Evolutionary conservation across 2,113 vertebrate species (phyloP).

Genomic region (Narcine bancroftii): DNA sequence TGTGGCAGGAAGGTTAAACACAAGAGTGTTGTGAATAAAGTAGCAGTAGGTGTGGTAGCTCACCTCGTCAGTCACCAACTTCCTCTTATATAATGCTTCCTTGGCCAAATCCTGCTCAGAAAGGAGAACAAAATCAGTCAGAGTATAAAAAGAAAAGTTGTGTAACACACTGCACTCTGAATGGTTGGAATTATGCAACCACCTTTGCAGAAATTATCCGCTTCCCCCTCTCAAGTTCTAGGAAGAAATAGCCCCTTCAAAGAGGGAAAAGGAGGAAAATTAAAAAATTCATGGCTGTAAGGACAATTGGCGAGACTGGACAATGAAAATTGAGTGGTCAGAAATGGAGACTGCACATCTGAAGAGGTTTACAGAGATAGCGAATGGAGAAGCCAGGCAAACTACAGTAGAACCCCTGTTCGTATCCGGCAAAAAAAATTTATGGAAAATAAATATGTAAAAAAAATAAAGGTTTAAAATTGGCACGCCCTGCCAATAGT

Average conservation of each 20-base stretch:
- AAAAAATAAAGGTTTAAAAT: no score
- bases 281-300: not conserved
- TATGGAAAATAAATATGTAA: no score
- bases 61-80: slow-evolving; percentile 75
- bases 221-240: not conserved
- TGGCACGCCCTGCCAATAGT: no score
- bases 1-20: not conserved
- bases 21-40: not conserved
- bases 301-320: not conserved
- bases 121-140: slow-evolving; percentile 1
- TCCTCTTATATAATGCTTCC: slow-evolving; percentile 70
- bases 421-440: no score
- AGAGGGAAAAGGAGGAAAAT: not conserved
- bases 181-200: not conserved
- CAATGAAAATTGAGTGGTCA: not conserved
- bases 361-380: not conserved
- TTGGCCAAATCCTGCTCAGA: slow-evolving; percentile 71
- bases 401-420: no score
- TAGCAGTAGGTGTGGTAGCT: not conserved
- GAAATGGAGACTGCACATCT: not conserved
- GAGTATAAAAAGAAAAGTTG: not conserved
- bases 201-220: not conserved
- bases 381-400: not conserved
- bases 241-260: not conserved
- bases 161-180: no score